phyloP scores from a whole-genome alignment of 2,797 vertebrate genomes.

The Danio choprae region DNA sequence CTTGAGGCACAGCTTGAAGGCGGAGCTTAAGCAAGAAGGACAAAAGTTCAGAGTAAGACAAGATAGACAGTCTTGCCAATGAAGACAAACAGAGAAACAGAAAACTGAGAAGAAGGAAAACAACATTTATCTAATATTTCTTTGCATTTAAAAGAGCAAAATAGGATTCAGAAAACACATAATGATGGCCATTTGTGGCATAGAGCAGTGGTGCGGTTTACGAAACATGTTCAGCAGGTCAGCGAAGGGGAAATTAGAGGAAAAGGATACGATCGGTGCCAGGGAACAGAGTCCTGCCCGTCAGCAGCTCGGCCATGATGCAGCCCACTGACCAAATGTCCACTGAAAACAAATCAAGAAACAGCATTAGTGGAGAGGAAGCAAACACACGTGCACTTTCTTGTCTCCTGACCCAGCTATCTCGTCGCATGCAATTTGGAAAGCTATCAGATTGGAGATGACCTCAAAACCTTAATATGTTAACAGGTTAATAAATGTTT shows the following conservation, averaged over 20 bases:
- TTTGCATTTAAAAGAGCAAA: not conserved
- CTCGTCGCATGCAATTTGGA: not conserved
- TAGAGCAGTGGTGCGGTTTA: not conserved
- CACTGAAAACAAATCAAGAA: constrained; percentile 77
- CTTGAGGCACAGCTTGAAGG: constrained; percentile 21
- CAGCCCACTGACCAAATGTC: constrained; percentile 99
- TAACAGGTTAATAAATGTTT: no score
- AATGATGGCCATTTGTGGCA: not conserved
- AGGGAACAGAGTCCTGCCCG: constrained; percentile 95
- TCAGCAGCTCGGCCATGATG: constrained; percentile 99
- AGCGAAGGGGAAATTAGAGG: constrained; percentile 1
- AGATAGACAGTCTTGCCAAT: not conserved
- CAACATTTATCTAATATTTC: not conserved
- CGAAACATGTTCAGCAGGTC: not conserved
- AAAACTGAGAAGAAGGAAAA: not conserved
- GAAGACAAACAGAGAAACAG: not conserved
- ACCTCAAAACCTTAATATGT: no score
- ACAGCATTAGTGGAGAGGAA: constrained; percentile 27
- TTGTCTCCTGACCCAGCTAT: not conserved
- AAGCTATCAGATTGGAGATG: no score
- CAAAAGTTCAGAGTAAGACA: constrained; percentile 19
- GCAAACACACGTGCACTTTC: not conserved
- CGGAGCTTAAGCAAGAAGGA: constrained; percentile 11
- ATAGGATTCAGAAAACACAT: not conserved
- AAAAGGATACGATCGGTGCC: constrained; percentile 99